Conservation (phyloP, 1,140 invertebrate genomes). For the Gryon sp. region DNA sequence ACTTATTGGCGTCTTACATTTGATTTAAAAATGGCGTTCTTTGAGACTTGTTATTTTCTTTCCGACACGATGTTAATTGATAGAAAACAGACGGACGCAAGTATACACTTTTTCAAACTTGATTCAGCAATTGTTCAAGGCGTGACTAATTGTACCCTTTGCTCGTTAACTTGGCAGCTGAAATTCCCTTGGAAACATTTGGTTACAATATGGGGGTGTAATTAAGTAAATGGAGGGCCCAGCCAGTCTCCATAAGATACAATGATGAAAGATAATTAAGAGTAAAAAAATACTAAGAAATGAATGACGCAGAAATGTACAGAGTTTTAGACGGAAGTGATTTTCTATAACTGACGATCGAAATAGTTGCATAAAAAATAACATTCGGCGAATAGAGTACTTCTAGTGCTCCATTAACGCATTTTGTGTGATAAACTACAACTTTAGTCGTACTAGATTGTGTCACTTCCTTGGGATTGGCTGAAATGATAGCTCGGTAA, state of each 20-base stretch:
- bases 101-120: constrained; percentile 24
- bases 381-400: no score
- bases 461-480: no score
- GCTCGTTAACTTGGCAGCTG: not conserved
- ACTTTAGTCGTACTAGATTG: no score
- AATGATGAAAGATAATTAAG: constrained; percentile 6
- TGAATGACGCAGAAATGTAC: no score
- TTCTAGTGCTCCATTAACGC: no score
- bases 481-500: no score
- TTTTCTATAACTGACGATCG: no score
- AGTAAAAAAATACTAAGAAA: no score
- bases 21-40: constrained; percentile 34
- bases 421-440: no score
- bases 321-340: no score
- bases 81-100: not conserved
- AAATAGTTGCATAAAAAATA: no score
- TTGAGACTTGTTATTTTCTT: no score
- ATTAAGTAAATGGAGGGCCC: constrained; percentile 32
- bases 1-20: not conserved
- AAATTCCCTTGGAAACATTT: constrained; percentile 43
- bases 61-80: constrained; percentile 21
- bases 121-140: constrained; percentile 34
- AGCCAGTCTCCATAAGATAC: not conserved
- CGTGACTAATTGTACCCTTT: constrained; percentile 29
- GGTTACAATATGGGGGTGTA: constrained; percentile 30